phyloP scores from a whole-genome alignment of 2,113 vertebrate species.

The Rutilus rutilus region DNA sequence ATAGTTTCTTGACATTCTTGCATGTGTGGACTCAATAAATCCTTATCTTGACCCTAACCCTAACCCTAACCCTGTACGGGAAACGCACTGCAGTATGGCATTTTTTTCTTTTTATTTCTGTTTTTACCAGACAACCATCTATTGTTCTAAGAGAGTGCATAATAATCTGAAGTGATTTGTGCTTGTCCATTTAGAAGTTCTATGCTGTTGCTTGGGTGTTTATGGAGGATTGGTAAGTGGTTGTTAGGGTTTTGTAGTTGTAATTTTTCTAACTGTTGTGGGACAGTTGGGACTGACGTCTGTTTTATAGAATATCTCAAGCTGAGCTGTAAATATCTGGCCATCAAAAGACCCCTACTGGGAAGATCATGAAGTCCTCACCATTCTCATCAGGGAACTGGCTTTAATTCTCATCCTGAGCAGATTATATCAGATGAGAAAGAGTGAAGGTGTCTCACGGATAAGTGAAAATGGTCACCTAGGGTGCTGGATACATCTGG shows the following conservation, averaged over 20 bases:
- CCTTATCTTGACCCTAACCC: too few relatives aligned
- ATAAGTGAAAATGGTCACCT: slow-evolving; percentile 23
- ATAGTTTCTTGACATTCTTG: too few relatives aligned
- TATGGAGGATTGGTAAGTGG: neutral
- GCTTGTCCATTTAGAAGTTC: neutral
- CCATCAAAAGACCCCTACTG: slow-evolving; percentile 62
- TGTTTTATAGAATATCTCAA: slow-evolving; percentile 56
- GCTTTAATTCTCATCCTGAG: slow-evolving; percentile 51
- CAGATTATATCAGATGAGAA: slow-evolving; percentile 50
- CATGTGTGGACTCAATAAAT: too few relatives aligned
- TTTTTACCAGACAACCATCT: neutral
- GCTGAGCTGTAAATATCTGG: slow-evolving; percentile 47
- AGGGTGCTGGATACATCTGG: neutral
- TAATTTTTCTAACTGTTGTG: neutral
- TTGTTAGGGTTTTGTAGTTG: neutral
- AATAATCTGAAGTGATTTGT: neutral
- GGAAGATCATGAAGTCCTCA: slow-evolving; percentile 49
- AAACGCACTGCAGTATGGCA: neutral
- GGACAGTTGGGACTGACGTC: slow-evolving; percentile 47
- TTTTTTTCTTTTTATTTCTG: neutral
- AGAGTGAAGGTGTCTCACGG: slow-evolving; percentile 9
- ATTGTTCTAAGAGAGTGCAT: neutral
- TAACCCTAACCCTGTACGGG: too few relatives aligned
- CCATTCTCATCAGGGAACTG: slow-evolving; percentile 60
- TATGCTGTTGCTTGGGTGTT: neutral